A percentile compares a stretch with the other conserved stretches of the same genome.
Evolutionary conservation across 2,888 invertebrate genomes (phyloP).

Genomic region (Tribolium freemani): DNA sequence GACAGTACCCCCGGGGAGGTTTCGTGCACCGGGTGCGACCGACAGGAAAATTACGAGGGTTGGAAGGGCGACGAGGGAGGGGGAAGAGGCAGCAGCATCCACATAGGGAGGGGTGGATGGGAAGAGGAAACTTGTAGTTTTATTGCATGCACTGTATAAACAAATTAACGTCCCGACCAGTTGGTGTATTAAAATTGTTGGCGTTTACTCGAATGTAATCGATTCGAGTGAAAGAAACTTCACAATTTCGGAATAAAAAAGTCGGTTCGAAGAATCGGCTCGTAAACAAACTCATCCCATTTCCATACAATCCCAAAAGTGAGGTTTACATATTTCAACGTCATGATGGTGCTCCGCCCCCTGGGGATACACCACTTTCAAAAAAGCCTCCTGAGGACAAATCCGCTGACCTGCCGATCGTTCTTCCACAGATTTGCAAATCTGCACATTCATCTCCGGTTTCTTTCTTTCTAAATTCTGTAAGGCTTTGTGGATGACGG

Average conservation of each 20-base stretch:
- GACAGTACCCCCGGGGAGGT: conserved; percentile 41
- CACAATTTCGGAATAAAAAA: background rate
- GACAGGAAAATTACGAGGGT: conserved; percentile 63
- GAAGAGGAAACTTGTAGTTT: conserved; percentile 23
- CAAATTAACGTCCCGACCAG: conserved; percentile 19
- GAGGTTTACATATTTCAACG: conserved; percentile 35
- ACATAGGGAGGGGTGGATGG: conserved; percentile 5
- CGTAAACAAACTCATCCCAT: conserved; percentile 42
- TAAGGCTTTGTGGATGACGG: conserved; percentile 34
- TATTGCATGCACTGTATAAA: conserved; percentile 33
- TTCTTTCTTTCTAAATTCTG: conserved; percentile 36
- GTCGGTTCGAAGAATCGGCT: conserved; percentile 8
- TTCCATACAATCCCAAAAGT: conserved; percentile 47
- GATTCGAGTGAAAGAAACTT: too few relatives aligned
- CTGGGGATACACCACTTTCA: conserved; percentile 39
- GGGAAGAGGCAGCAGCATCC: conserved; percentile 14
- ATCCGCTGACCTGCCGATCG: conserved; percentile 35
- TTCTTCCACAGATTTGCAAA: conserved; percentile 32
- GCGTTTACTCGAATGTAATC: too few relatives aligned
- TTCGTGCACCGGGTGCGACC: conserved; percentile 64
- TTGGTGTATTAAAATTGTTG: background rate
- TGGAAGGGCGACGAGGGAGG: conserved; percentile 15
- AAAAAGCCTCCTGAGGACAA: conserved; percentile 29
- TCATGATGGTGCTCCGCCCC: conserved; percentile 46
- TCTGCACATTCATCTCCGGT: conserved; percentile 39